Conservation (phyloP, 2,797 vertebrate species). For the Pseudochirops corinnae region DNA sequence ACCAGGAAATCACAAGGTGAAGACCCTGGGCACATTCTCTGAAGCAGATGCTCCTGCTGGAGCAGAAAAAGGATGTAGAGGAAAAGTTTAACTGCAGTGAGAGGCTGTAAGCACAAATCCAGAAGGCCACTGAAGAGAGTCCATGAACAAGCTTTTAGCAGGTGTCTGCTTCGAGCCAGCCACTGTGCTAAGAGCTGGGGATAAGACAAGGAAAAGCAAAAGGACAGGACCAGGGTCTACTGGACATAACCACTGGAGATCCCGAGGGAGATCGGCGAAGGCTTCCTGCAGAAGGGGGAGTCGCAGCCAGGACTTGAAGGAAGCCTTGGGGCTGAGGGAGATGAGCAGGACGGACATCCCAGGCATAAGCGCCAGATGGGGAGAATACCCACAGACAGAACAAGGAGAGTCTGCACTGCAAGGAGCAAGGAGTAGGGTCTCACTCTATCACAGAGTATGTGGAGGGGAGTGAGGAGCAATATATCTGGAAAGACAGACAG, state of each 20-base stretch:
- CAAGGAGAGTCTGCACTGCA: too few relatives aligned
- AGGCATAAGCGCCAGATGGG: too few relatives aligned
- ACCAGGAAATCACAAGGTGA: background rate
- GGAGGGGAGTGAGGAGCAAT: too few relatives aligned
- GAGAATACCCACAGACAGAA: too few relatives aligned
- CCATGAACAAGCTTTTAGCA: too few relatives aligned
- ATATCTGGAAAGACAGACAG: too few relatives aligned
- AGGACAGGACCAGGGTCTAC: background rate
- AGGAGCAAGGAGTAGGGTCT: too few relatives aligned
- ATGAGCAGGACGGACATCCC: too few relatives aligned
- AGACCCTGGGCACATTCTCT: background rate
- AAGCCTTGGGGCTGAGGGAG: too few relatives aligned
- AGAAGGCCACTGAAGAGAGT: background rate
- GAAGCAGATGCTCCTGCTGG: background rate
- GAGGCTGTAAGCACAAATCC: background rate
- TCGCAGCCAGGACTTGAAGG: too few relatives aligned
- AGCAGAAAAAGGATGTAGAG: background rate
- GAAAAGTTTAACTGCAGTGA: background rate
- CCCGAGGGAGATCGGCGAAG: rapidly evolving
- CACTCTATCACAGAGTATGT: too few relatives aligned
- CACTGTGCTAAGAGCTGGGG: background rate
- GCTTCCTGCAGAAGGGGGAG: background rate
- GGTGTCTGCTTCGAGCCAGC: rapidly evolving
- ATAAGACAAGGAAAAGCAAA: background rate
- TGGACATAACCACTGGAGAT: background rate